Evolutionary conservation across 2,888 invertebrate genomes (phyloP), one percentile per base, ranked within the genome.

Genomic region (Acronicta aceris): DNA sequence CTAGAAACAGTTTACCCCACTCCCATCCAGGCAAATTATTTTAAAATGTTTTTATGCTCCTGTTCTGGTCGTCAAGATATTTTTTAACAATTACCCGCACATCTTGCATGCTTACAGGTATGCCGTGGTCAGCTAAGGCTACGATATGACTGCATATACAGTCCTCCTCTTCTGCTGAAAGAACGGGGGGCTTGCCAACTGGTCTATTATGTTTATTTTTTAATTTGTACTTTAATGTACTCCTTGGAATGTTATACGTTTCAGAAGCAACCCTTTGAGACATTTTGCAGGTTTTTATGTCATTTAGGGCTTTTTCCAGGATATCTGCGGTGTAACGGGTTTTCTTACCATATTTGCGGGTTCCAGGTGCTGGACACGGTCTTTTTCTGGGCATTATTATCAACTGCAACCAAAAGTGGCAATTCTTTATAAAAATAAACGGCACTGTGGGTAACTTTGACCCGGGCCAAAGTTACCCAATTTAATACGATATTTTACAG

Each of bases 1-100:
- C 60, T 16, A 65, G 43, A 60, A 60, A 60, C 15, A 53, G 45
- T 49, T 55, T 56, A 13, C 65, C 65, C 56, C 65, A 59, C 51
- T 65, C 59, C 51, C 56, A 65, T 16, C 65, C 65, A 42, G 57
- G 65, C 27, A 48, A 53, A 21, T 65, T 65, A 42, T 65, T 50
- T 49, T 56, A 57, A 52, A 65, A 60, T 47, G 16, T 41, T 43
- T 49, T 46, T 30, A 51, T 45, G 27, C 30, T 43, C 49, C 53
- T 50, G 30, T 61, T 61, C 15, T 36, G 15, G 17, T 48, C 48
- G 17, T 48, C 48, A 30, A 48, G 36, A 36, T 38, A 49, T 36
- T 48, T 48, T 36, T 48, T 48, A 16, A 48, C 48, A 48, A 48
- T 36, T 33, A 48, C 36, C 16, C 48, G 30, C 33, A 48, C 48